Evolutionary conservation across 64 coral and sea anemone genomes (phyloP), one percentile per base, ranked within the genome.

Genomic region (Orbicella faveolata): DNA sequence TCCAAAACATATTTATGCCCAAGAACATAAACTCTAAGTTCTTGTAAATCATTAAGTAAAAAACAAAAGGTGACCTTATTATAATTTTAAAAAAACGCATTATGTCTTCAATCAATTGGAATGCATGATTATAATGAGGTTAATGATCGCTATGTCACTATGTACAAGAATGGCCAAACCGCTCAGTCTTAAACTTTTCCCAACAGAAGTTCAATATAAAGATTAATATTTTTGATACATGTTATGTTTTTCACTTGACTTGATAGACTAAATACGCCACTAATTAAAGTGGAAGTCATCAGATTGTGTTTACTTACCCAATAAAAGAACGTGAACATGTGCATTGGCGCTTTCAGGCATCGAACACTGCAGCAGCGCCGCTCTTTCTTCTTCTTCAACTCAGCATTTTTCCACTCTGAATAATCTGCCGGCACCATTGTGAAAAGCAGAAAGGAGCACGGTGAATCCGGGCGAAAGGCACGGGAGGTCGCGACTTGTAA

Each of bases 261-360:
- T 48, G 44, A 6, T 10, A 59, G 10, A 16, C 55, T 16, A 59
- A 59, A 59, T 59, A 10, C 10, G 52, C 52, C 52, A 53, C 4
- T 10, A 53, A 53, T 53, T 53, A 12, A 59, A 59, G 55, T 59
- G 10, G 13, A 59, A 59, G 55, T 59, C 44, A 48, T 48, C 44
- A 4, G 44, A 48, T 48, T 48, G 44, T 48, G 44, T 48, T 5
- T 16, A 73, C 90, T 80, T 88, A 92, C 90, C 90, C 82, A 92
- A 36, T 87, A 92, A 81, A 92, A 79, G 64, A 92, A 92, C 0
- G 57, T 87, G 20, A 92, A 92, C 90, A 92, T 92, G 3, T 79
- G 63, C 90, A 92, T 87, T 13, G 90, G 90, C 9, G 77, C 48
- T 53, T 87, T 92, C 18, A 92, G 84, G 11, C 90, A 92, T 59